Base-by-base conservation (phyloP, 2,113 vertebrate genomes). In the Micronycteris hirsuta region DNA sequence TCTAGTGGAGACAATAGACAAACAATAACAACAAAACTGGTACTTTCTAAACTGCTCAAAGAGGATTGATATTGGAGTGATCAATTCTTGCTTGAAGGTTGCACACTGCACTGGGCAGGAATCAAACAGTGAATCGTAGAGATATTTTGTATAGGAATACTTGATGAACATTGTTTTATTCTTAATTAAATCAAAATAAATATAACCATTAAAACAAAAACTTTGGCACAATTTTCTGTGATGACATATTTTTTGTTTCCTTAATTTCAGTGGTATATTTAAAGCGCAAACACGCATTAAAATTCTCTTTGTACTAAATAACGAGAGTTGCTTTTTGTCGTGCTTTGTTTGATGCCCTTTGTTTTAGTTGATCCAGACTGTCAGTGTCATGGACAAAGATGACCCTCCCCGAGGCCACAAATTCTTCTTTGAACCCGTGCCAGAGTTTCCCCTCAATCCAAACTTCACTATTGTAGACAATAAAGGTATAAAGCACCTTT, bases 391-490 rank as follows among this genome's bases (percentile, higher is more conserved):
- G 96, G 99, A 99, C 96, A 98, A 98, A 97, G 99, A 99, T 9
- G 98, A 98, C 10, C 99, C 99, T 93, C 96, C 98, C 83, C 97
- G 95, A 82, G 99, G 99, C 67, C 99, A 99, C 71, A 99, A 89
- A 93, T 99, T 99, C 97, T 99, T 99, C 96, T 99, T 99, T 97
- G 98, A 99, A 47, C 85, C 98, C 94, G 98, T 98, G 82, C 99
- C 98, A 94, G 99, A 99, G 97, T 98, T 98, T 94, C 96, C 98
- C 73, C 97, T 97, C 91, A 98, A 99, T 81, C 98, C 99, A 11
- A 99, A 99, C 95, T 99, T 99, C 97, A 99, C 99, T 38, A 94
- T 99, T 83, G 92, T 98, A 43, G 99, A 99, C 88, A 99, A 99
- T 82, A 99, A 99, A 99, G 99, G 99, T 99, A 98, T 47, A 81